These are phyloP conservation scores for Conus canariensis DNA, from an alignment of 2,888 invertebrate genomes.

Conservation along the genomic window DNA sequence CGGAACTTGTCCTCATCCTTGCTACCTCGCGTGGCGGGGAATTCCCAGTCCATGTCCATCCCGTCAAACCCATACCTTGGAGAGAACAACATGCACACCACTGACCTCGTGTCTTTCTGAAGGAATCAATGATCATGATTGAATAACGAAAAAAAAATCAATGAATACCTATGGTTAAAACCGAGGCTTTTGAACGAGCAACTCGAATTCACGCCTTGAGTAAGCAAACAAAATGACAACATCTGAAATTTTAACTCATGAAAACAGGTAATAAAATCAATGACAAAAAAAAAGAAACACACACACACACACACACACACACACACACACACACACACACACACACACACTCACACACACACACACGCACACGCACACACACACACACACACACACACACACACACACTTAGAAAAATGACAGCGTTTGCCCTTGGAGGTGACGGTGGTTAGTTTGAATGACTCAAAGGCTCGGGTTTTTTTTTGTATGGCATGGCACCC, in stretches of 20 bases:
- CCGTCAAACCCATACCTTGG: conserved; percentile 86
- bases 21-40: conserved; percentile 82
- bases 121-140: background rate
- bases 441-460: no score
- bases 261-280: background rate
- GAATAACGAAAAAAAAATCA: background rate
- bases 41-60: conserved; percentile 95
- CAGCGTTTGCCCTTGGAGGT: no score
- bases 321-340: background rate
- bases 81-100: background rate
- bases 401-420: background rate
- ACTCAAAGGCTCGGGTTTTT: no score
- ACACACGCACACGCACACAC: background rate
- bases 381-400: conserved; percentile 34
- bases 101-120: background rate
- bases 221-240: background rate
- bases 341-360: background rate
- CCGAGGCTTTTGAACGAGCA: no score
- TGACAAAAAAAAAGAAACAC: background rate
- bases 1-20: conserved; percentile 62
- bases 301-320: no score
- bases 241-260: background rate
- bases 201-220: no score
- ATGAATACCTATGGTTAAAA: no score
- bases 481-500: no score